Conservation (phyloP, 2,113 vertebrate species). For the Clupea harengus region DNA sequence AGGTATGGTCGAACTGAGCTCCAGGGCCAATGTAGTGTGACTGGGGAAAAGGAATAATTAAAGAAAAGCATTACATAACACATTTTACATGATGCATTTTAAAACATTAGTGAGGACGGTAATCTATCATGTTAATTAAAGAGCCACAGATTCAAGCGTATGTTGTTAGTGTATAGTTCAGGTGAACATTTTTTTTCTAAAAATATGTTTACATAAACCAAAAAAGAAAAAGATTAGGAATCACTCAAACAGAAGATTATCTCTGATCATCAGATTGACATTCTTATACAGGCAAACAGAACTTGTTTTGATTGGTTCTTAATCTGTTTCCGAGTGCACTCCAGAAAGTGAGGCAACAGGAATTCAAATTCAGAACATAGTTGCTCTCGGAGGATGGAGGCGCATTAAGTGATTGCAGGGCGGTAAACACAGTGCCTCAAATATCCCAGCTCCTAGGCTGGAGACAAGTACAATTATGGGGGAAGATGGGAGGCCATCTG, state of each 20-base stretch:
- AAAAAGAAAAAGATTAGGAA: not conserved
- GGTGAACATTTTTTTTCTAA: too few species aligned
- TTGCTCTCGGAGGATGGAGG: not conserved
- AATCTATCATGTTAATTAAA: not conserved
- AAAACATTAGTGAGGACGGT: not conserved
- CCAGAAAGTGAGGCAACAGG: not conserved
- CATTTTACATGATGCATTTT: constrained; percentile 1
- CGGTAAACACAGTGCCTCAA: not conserved
- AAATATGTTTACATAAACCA: not conserved
- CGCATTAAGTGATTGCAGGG: not conserved
- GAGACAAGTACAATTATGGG: not conserved
- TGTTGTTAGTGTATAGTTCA: too few species aligned
- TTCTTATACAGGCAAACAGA: not conserved
- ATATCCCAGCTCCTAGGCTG: not conserved
- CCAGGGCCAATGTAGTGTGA: constrained; percentile 48
- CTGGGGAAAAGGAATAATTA: constrained; percentile 27
- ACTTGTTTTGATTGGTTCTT: constrained; percentile 12
- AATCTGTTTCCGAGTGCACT: not conserved
- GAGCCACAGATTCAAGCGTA: not conserved
- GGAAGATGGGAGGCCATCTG: not conserved
- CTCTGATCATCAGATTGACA: not conserved
- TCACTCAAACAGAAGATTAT: not conserved
- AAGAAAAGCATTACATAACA: not conserved
- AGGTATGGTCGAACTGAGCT: constrained; percentile 51
- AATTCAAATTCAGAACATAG: not conserved